Conservation (phyloP, 2,797 vertebrate species). For the Pipistrellus nathusii region DNA sequence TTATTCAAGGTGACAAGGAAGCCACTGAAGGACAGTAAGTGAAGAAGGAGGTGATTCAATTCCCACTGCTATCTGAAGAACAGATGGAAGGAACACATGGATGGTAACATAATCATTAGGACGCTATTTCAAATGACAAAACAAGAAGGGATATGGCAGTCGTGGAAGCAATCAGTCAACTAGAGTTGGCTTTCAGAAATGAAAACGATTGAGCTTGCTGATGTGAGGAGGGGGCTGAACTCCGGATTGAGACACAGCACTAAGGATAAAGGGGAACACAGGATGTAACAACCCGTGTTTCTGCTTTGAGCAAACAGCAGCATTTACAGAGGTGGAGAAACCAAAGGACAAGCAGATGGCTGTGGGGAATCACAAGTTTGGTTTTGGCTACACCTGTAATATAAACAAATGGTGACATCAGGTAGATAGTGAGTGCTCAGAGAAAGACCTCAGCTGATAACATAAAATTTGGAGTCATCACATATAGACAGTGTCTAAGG, state of each 20-base stretch:
- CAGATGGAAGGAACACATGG: background rate
- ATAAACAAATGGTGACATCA: too few relatives aligned
- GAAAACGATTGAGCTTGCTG: background rate
- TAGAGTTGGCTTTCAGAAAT: background rate
- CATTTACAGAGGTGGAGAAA: background rate
- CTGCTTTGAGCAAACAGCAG: background rate
- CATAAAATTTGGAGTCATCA: background rate
- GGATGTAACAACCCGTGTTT: background rate
- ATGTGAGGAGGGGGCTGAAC: background rate
- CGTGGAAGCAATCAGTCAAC: fast-evolving
- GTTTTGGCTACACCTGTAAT: background rate
- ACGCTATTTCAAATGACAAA: too few relatives aligned
- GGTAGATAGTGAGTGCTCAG: background rate
- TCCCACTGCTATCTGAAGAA: background rate
- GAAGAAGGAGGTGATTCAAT: background rate
- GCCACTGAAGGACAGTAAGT: background rate
- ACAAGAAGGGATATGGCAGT: background rate
- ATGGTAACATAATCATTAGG: background rate
- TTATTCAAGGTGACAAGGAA: background rate
- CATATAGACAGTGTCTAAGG: background rate
- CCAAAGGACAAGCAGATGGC: background rate
- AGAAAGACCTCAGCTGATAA: background rate
- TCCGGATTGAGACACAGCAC: background rate
- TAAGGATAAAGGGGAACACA: background rate
- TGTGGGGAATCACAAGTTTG: background rate